phyloP scores from a whole-genome alignment of 2,113 vertebrate genomes.

The Ceyx cyanopectus region DNA sequence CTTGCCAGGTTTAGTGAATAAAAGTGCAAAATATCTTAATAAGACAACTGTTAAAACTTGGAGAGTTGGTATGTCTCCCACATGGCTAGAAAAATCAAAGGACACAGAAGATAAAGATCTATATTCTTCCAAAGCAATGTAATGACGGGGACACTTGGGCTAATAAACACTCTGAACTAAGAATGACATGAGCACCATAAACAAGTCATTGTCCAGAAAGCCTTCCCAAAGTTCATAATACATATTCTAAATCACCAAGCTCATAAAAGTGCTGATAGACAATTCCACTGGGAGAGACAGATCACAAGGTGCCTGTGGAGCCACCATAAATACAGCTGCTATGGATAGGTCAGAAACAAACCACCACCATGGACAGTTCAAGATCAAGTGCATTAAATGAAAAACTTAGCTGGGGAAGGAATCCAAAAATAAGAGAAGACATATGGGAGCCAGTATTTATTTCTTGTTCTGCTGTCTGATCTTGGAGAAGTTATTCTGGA shows the following conservation, averaged over 20 bases:
- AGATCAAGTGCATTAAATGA: slow-evolving; percentile 33
- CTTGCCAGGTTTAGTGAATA: slow-evolving; percentile 29
- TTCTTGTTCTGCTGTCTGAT: slow-evolving; percentile 32
- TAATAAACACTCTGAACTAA: slow-evolving; percentile 54
- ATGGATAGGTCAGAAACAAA: background rate
- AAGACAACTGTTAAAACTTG: slow-evolving; percentile 21
- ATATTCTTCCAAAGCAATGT: slow-evolving; percentile 42
- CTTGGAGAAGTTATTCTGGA: slow-evolving; percentile 33
- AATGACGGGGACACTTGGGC: background rate
- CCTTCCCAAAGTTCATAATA: background rate
- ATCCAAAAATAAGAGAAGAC: background rate
- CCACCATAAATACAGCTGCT: slow-evolving; percentile 44
- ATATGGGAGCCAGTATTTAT: background rate
- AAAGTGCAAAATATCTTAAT: slow-evolving; percentile 39
- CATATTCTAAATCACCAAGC: slow-evolving; percentile 63
- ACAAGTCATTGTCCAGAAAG: slow-evolving; percentile 34
- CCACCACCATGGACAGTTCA: background rate
- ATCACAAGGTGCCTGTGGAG: slow-evolving; percentile 12
- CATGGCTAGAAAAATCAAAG: slow-evolving; percentile 11
- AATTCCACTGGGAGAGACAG: slow-evolving; percentile 25
- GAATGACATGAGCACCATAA: slow-evolving; percentile 60
- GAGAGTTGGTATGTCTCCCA: background rate
- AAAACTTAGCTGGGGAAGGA: background rate
- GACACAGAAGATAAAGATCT: background rate
- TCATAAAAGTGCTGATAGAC: slow-evolving; percentile 36